Evolutionary conservation across 1,140 invertebrate genomes (phyloP).

Genomic region (Neodiprion pinetum): DNA sequence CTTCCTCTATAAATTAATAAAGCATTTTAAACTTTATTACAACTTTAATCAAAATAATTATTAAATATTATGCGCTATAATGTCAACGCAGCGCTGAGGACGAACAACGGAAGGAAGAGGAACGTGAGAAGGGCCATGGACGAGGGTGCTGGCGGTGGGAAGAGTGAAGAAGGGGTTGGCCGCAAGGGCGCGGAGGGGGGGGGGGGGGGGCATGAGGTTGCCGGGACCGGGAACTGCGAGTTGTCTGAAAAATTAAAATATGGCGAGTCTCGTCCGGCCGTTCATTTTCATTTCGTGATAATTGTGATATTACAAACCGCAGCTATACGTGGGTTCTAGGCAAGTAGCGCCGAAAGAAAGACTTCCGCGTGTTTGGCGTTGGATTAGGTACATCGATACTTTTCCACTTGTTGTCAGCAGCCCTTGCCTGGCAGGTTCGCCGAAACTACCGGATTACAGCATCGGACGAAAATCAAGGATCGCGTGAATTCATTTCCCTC

Average conservation of each 20-base stretch:
- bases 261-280: slow-evolving; percentile 52
- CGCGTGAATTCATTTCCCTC: too few species aligned
- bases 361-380: not conserved
- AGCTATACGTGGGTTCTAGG: too few species aligned
- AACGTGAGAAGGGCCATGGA: slow-evolving; percentile 37
- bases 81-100: slow-evolving; percentile 48
- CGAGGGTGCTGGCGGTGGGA: slow-evolving; percentile 32
- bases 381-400: not conserved
- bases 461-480: too few species aligned
- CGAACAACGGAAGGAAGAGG: slow-evolving; percentile 46
- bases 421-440: too few species aligned
- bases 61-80: slow-evolving; percentile 62
- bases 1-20: slow-evolving; percentile 63
- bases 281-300: slow-evolving; percentile 7
- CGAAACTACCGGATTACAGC: too few species aligned
- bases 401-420: too few species aligned
- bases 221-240: slow-evolving; percentile 25
- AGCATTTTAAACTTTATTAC: slow-evolving; percentile 63
- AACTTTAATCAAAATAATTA: slow-evolving; percentile 65
- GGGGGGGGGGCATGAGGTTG: slow-evolving; percentile 43
- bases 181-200: slow-evolving; percentile 40
- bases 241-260: slow-evolving; percentile 64
- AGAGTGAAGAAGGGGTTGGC: slow-evolving; percentile 42
- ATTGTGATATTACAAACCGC: slow-evolving; percentile 8
- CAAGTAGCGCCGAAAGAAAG: not conserved